Evolutionary conservation across 2,113 vertebrate species (phyloP), one percentile per base, ranked within the genome.

Genomic region (Antennarius striatus): DNA sequence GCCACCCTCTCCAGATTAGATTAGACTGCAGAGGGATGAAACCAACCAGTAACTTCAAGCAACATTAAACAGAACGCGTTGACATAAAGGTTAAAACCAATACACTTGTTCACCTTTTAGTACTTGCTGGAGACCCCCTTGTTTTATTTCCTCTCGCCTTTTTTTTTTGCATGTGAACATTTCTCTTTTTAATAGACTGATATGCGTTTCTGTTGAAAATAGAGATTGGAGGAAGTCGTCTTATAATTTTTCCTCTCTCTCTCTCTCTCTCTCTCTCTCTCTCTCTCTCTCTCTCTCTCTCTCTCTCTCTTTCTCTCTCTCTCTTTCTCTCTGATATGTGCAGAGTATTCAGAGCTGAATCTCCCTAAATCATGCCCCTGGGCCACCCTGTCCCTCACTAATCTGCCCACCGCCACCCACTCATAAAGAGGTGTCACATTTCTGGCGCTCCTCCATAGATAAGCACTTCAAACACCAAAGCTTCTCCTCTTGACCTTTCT

Each of bases 1-100:
- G 81, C 86, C 80, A 84, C 83, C 83, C 80, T 84, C 81, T 84
- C 85, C 85, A 88, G 90, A 91, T 92, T 90, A 92, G 90, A 91
- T 92, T 87, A 90, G 83, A 73, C 76, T 75, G 80, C 63, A 52
- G 63, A 64, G 68, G 81, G 89, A 91, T 86, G 83, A 85, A 83
- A 78, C 85, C 73, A 22, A 71, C 86, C 77, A 39, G 63, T 75
- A 85, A 86, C 85, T 88, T 89, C 69, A 83, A 86, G 86, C 73
- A 80, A 87, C 81, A 78, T 82, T 73, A 79, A 78, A 78, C 63
- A 73, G 67, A 75, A 64, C 68, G 68, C n/a, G 45, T 39, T 53
- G 71, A 79, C 76, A 72, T 61, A 71, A 87, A 10, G 79, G 73
- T 88, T 75, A 70, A 81, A 82, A 85, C 45, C 63, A 71, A 81